Evolutionary conservation across 1,140 invertebrate species (phyloP).

Genomic region (Megathymus violae): DNA sequence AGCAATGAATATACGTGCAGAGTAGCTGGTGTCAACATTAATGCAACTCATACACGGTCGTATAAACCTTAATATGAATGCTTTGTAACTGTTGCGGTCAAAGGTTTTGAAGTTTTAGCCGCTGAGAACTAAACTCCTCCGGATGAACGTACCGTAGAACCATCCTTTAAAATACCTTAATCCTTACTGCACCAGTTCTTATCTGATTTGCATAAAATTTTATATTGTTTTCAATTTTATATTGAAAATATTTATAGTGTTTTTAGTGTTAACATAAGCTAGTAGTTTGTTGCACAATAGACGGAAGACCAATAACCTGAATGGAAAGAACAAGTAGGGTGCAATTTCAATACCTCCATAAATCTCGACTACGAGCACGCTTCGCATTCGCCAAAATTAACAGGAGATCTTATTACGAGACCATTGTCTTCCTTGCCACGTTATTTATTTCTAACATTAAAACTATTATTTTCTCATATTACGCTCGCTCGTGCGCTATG

Average conservation of each 20-base stretch:
- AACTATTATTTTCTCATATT: conserved; percentile 73
- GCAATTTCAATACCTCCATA: conserved; percentile 72
- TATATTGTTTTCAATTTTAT: not conserved
- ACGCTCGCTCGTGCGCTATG: conserved; percentile 50
- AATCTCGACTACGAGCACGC: conserved; percentile 65
- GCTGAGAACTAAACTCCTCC: no score
- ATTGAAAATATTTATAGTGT: conserved; percentile 2
- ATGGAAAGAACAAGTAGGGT: conserved; percentile 66
- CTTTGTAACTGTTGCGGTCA: no score
- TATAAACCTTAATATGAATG: no score
- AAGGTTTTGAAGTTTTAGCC: no score
- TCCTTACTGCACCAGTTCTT: no score
- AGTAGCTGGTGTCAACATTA: no score
- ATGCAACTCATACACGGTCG: no score
- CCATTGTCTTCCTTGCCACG: conserved; percentile 71
- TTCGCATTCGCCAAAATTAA: conserved; percentile 73
- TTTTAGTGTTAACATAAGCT: conserved; percentile 25
- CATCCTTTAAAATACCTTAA: no score
- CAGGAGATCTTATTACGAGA: conserved; percentile 72
- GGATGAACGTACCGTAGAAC: no score
- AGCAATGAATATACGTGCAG: no score
- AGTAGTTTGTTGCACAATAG: conserved; percentile 37
- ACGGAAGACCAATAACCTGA: conserved; percentile 36
- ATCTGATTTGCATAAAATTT: conserved; percentile 13
- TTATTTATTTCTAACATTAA: conserved; percentile 79